phyloP scores from a whole-genome alignment of 2,888 invertebrate genomes.

The Apeira syringaria region DNA sequence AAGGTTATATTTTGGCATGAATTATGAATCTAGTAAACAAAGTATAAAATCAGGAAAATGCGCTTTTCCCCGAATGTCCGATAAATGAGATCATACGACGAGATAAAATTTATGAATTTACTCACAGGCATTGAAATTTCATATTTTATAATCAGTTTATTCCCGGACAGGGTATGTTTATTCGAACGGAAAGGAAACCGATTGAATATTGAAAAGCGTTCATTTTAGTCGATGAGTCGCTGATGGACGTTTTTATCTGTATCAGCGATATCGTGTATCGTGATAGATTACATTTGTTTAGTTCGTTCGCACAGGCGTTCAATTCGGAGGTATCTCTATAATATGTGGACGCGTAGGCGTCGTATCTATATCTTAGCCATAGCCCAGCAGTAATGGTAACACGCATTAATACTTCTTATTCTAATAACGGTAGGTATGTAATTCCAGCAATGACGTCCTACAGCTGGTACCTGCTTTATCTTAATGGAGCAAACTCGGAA shows the following conservation, averaged over 20 bases:
- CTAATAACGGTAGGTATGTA: too few relatives aligned
- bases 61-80: neutral
- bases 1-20: too few relatives aligned
- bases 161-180: conserved; percentile 2
- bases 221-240: conserved; percentile 8
- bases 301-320: neutral
- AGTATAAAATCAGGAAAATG: too few relatives aligned
- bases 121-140: neutral
- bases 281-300: neutral
- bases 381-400: too few relatives aligned
- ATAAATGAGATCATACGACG: neutral
- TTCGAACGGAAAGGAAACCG: conserved; percentile 12
- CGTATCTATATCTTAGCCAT: too few relatives aligned
- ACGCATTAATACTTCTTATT: too few relatives aligned
- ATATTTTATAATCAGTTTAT: conserved; percentile 12
- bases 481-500: too few relatives aligned
- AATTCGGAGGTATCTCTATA: neutral
- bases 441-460: too few relatives aligned
- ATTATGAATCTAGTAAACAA: too few relatives aligned
- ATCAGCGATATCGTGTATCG: conserved; percentile 2
- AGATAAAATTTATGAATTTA: neutral
- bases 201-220: conserved; percentile 15
- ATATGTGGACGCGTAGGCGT: too few relatives aligned
- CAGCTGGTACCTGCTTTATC: too few relatives aligned
- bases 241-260: conserved; percentile 6